Evolutionary conservation across 1,140 invertebrate genomes (phyloP).

Genomic region (Caerostris darwini): DNA sequence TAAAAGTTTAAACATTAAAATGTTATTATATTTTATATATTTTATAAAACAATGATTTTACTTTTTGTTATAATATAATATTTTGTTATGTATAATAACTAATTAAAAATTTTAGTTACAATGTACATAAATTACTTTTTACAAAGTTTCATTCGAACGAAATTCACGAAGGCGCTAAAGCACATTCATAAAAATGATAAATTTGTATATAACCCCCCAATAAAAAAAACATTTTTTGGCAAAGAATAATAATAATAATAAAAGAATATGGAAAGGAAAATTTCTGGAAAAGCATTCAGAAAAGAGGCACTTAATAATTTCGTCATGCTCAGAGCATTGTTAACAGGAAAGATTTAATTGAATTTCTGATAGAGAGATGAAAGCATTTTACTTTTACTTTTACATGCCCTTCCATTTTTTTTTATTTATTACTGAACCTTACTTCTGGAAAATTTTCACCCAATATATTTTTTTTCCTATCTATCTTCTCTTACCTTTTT

Average conservation of each 20-base stretch:
- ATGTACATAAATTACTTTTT: not conserved
- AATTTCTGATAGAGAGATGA: conserved; percentile 73
- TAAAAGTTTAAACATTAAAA: too few species aligned
- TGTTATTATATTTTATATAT: too few species aligned
- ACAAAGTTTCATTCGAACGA: not conserved
- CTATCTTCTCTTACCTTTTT: not conserved
- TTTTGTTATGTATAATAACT: not conserved
- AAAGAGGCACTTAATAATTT: conserved; percentile 74
- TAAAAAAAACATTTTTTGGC: not conserved
- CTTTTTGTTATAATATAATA: too few species aligned
- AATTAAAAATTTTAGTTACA: not conserved
- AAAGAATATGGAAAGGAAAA: conserved; percentile 27
- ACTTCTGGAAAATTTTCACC: not conserved
- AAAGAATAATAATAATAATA: conserved; percentile 24
- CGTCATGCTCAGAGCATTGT: conserved; percentile 65
- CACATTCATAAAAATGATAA: not conserved
- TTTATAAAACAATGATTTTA: too few species aligned
- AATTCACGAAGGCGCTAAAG: not conserved
- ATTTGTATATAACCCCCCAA: not conserved
- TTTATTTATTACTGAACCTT: not conserved
- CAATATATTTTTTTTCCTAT: not conserved
- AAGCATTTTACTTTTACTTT: conserved; percentile 64
- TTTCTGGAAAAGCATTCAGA: conserved; percentile 59
- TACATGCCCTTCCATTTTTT: not conserved
- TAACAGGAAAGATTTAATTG: conserved; percentile 76